These are phyloP conservation scores for Coranthus polyacanthus DNA, from an alignment of 2,797 vertebrate species.

Conservation along the genomic window DNA sequence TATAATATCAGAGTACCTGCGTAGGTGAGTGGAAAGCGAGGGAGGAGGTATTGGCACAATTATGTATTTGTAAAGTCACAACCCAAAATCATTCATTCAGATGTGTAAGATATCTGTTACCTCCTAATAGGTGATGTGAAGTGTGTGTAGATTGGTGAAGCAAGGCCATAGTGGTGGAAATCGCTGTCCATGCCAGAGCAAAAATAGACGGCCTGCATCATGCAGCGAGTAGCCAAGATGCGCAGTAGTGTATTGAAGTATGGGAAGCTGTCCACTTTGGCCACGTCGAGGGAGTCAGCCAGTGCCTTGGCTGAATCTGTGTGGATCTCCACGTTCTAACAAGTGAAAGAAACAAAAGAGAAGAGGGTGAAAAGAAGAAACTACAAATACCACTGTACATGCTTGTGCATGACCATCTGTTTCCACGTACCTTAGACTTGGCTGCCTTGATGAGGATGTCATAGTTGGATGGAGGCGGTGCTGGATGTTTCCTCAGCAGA, in stretches of 20 bases:
- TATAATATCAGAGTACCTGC: constrained; percentile 95
- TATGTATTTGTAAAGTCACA: background rate
- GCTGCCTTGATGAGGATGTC: constrained; percentile 95
- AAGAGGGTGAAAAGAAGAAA: background rate
- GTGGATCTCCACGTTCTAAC: constrained; percentile 89
- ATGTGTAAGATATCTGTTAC: constrained; percentile 76
- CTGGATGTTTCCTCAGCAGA: constrained; percentile 95
- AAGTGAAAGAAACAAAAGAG: constrained; percentile 5
- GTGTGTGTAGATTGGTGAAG: constrained; percentile 97
- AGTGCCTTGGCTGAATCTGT: constrained; percentile 95
- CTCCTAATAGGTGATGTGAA: constrained; percentile 98
- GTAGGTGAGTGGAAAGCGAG: background rate
- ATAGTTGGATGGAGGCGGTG: constrained; percentile 96
- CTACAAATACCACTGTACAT: background rate
- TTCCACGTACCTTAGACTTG: constrained; percentile 88
- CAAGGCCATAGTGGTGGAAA: constrained; percentile 97
- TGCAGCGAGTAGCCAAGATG: constrained; percentile 96
- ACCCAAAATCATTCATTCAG: background rate
- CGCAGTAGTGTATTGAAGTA: constrained; percentile 96
- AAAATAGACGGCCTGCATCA: constrained; percentile 99
- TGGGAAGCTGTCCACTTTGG: constrained; percentile 86
- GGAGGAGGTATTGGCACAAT: background rate
- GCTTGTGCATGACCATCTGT: background rate
- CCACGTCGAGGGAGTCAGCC: constrained; percentile 93
- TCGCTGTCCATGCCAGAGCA: constrained; percentile 98